phyloP scores from a whole-genome alignment of 2,888 invertebrate genomes.

The Cecidostiba fungosa region DNA sequence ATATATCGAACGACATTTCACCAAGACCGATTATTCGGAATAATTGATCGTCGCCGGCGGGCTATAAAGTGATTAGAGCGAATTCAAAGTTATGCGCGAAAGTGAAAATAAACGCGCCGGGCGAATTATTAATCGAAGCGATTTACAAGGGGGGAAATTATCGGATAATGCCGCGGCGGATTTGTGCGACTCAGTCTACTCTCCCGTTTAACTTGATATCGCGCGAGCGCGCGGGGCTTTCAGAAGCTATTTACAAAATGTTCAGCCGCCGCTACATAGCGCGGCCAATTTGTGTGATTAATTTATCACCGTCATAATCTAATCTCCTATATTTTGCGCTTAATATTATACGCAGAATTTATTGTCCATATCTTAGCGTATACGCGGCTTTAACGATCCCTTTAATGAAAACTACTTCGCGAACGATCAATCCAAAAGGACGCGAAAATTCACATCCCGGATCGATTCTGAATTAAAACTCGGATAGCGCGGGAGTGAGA shows the following conservation, averaged over 20 bases:
- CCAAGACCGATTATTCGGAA: not conserved
- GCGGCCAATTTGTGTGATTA: constrained; percentile 1
- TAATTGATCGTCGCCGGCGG: too few relatives aligned
- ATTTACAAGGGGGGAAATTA: not conserved
- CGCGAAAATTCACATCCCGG: not conserved
- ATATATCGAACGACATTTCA: not conserved
- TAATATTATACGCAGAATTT: not conserved
- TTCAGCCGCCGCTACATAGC: not conserved
- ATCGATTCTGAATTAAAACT: constrained; percentile 27
- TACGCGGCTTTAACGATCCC: not conserved
- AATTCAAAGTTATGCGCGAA: not conserved
- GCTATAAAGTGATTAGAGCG: not conserved
- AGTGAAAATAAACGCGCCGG: not conserved
- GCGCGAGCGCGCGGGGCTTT: too few relatives aligned
- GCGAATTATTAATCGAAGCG: not conserved
- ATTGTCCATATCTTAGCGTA: not conserved
- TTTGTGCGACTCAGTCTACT: not conserved
- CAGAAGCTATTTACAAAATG: constrained; percentile 11
- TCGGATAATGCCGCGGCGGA: not conserved
- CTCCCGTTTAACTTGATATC: constrained; percentile 2
- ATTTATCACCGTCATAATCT: not conserved
- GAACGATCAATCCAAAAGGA: not conserved
- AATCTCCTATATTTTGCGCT: not conserved
- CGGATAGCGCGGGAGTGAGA: not conserved
- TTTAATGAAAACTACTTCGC: not conserved